Evolutionary conservation across 2,113 vertebrate species (phyloP).

Genomic region (Telmatochromis sp.): DNA sequence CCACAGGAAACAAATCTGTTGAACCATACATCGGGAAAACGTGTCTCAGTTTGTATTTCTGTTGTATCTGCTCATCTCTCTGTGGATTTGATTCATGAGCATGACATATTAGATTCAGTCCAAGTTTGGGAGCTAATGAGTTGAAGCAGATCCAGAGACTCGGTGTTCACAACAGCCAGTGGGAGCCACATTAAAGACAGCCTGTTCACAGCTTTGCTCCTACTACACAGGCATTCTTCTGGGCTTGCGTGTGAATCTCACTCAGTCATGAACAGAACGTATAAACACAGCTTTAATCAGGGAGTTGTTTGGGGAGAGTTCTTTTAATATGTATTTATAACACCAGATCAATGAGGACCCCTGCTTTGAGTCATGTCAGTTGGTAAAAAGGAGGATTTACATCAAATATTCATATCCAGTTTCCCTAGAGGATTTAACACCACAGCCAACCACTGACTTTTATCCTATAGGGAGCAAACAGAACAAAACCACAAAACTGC

Average conservation of each 20-base stretch:
- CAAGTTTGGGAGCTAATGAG: constrained; percentile 74
- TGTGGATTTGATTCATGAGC: constrained; percentile 65
- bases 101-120: constrained; percentile 55
- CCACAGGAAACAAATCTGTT: constrained; percentile 4
- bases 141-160: constrained; percentile 66
- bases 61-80: constrained; percentile 55
- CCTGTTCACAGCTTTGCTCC: constrained; percentile 13
- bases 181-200: constrained; percentile 50
- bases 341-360: constrained; percentile 70
- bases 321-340: constrained; percentile 71
- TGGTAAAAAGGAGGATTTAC: constrained; percentile 66
- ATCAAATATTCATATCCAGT: constrained; percentile 72
- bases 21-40: not conserved
- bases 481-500: constrained; percentile 29
- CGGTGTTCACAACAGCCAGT: constrained; percentile 41
- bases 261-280: constrained; percentile 27
- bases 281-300: constrained; percentile 67
- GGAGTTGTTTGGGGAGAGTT: constrained; percentile 65
- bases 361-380: constrained; percentile 53
- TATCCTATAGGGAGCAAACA: constrained; percentile 27
- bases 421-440: constrained; percentile 52
- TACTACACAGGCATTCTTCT: constrained; percentile 34
- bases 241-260: constrained; percentile 3
- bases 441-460: constrained; percentile 48
- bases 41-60: not conserved